Evolutionary conservation across 2,797 vertebrate genomes (phyloP).

Genomic region (Ctenopoma kingsleyae): DNA sequence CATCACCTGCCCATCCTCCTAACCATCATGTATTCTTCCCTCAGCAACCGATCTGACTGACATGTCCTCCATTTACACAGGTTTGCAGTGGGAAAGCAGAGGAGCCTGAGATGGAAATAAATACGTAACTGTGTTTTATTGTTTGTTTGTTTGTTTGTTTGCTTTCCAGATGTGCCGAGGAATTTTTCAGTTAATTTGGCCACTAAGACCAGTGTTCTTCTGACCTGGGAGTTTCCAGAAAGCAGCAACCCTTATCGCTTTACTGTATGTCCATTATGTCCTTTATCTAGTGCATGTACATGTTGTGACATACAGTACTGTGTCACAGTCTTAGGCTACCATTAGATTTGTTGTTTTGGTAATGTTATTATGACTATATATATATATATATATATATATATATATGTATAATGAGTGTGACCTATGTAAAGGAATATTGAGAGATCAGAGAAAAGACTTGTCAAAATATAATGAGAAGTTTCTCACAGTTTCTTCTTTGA

Average conservation of each 20-base stretch:
- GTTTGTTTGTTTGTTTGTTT: slow-evolving; percentile 67
- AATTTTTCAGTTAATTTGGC: slow-evolving; percentile 98
- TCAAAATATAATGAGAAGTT: too few relatives aligned
- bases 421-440: too few relatives aligned
- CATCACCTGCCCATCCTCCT: slow-evolving; percentile 75
- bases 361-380: too few relatives aligned
- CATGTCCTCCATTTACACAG: slow-evolving; percentile 53
- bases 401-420: too few relatives aligned
- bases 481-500: too few relatives aligned
- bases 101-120: slow-evolving; percentile 21
- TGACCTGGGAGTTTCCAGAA: slow-evolving; percentile 98
- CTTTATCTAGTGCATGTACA: not conserved
- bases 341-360: too few relatives aligned
- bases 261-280: slow-evolving; percentile 85
- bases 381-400: too few relatives aligned
- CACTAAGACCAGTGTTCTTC: slow-evolving; percentile 95
- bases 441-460: too few relatives aligned
- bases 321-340: too few relatives aligned
- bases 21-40: slow-evolving; percentile 63
- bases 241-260: slow-evolving; percentile 88
- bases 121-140: slow-evolving; percentile 37
- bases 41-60: slow-evolving; percentile 55
- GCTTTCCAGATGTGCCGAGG: slow-evolving; percentile 92
- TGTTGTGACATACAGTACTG: too few relatives aligned
- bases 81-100: slow-evolving; percentile 35